Evolutionary conservation across 2,113 vertebrate species (phyloP), one percentile per base, ranked within the genome.

Genomic region (Machaerirhynchus nigripectus): DNA sequence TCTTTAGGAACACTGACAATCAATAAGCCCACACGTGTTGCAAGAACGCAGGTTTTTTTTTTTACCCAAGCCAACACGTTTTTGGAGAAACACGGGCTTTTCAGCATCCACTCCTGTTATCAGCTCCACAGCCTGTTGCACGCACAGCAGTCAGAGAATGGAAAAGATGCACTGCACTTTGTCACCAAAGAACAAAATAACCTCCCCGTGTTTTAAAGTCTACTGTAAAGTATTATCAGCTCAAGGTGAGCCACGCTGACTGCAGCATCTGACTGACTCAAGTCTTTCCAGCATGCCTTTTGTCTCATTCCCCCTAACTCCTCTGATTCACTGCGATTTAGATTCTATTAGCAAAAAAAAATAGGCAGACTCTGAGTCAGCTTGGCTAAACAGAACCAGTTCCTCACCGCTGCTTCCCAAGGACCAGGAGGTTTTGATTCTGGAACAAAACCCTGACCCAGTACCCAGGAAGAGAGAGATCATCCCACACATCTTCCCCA

Each of bases 261-360:
- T 3, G 1, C 21, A 67, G 15, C 2, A 1, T 42, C 30, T 67
- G n/a, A 65, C 6, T 0, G 0, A 24, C 35, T 74, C 31, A 65
- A 63, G 23, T 8, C 42, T 67, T 67, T 78, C 14, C 65, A 86
- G 31, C 1, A 1, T 10, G 7, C 13, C 18, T 14, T 12, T 78
- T 26, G 9, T 40, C 23, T 59, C 42, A 55, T 68, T 92, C 21
- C 23, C 59, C 24, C 63, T 52, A 52, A 50, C 4, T 81, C 15
- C 16, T 59, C 42, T 83, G 59, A 83, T 80, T 76, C 31, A 47
- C 5, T 44, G 15, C 13, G 70, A 60, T 65, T 71, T 49, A 78
- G 28, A 49, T n/a, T 50, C 60, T 19, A 15, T 26, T 53, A 84
- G 28, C 23, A 47, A n/a, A 55, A 33, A 23, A 22, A 11, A 18